Base-by-base conservation (phyloP, 2,797 vertebrate species). In the Propithecus deckenii region DNA sequence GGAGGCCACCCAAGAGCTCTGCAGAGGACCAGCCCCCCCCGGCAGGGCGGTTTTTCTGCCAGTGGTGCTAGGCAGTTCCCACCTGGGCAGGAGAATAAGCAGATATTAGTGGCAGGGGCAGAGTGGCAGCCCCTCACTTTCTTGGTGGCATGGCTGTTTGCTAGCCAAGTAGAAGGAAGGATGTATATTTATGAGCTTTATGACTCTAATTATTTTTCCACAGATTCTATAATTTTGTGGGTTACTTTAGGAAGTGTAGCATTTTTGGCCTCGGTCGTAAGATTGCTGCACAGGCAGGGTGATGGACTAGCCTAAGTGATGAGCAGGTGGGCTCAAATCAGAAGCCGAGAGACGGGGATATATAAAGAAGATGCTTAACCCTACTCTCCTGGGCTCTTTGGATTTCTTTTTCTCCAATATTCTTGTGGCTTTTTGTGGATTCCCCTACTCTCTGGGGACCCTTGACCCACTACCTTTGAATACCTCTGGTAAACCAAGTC, bases 161-260 rank as follows among this genome's bases (percentile, higher is more conserved):
- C 61, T 74, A 88, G 78, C 15, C 89, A 98, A 95, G 50, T 1
- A 2, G 78, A 76, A 97, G 78, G 84, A 96, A 95, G 38, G 46
- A 91, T 92, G 38, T 38, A 57, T 63, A 61, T 84, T 97, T 96
- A 81, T 30, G 50, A 96, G 43, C 72, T 92, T 96, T 71, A 79
- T 4, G 20, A 80, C 69, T 80, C 46, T 35, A 41, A 85, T 90
- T 83, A 94, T 90, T 97, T 96, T 95, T 89, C 35, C 18, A 6
- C 75, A 94, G 91, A 95, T 46, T 50, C n/a, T 92, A 15, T 86
- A 90, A 95, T 93, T 97, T 46, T 96, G 30, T 87, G 55, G 30
- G 95, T n/a, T 93, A 76, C 18, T 5, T 69, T 13, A 95, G 85
- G 87, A 97, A 96, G 48, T 41, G n/a, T 14, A 72, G 35, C 79